Percentiles rank a stretch among this genome's conserved stretches.
Evolutionary conservation across 2,113 vertebrate species (phyloP).

Genomic region (Nyctereutes procyonoides): DNA sequence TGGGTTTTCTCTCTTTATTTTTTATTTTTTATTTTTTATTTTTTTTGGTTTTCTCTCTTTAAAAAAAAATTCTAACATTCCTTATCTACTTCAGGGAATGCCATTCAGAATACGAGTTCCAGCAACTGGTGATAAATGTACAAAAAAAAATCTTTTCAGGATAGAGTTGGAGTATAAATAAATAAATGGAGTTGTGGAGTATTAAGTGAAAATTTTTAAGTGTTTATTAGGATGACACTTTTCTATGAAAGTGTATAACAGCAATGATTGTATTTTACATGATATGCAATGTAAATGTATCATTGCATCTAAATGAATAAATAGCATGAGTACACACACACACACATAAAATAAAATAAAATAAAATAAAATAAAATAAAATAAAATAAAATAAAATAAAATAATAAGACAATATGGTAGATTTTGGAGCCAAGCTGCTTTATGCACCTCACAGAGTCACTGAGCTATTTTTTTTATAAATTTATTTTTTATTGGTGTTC

Average conservation of each 20-base stretch:
- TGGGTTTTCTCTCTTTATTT: too few species aligned
- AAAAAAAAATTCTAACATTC: neutral
- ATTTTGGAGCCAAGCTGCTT: neutral
- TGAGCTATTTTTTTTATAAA: too few species aligned
- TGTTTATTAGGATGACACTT: slow-evolving; percentile 9
- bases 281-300: too few species aligned
- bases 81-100: neutral
- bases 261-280: too few species aligned
- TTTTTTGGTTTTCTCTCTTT: too few species aligned
- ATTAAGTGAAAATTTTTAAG: slow-evolving; percentile 13
- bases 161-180: neutral
- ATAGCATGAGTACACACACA: too few species aligned
- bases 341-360: too few species aligned
- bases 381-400: too few species aligned
- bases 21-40: too few species aligned
- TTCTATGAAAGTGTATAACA: neutral
- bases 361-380: too few species aligned
- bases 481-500: too few species aligned
- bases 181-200: neutral
- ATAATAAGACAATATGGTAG: neutral
- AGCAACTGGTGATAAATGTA: neutral
- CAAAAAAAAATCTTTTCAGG: neutral
- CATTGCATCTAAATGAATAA: too few species aligned
- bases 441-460: neutral
- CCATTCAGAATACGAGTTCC: slow-evolving; percentile 8